Base-by-base conservation (phyloP, 1,140 invertebrate genomes). In the Drosophila parabipectinata region DNA sequence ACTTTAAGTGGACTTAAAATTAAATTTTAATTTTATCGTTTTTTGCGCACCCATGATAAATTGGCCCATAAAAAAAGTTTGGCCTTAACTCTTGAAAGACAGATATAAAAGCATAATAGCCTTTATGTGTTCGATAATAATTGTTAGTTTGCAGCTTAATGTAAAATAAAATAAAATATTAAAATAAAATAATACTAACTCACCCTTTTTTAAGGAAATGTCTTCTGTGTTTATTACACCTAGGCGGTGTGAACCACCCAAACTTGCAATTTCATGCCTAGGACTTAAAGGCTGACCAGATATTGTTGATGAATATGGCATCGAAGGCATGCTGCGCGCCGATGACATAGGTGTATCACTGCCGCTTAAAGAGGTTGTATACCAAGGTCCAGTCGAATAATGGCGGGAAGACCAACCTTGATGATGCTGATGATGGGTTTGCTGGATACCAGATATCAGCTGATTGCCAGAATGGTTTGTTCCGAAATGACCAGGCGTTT, bases 141-240 rank as follows among this genome's bases (percentile, higher is more conserved):
- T 21, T 21, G 21, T 21, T 21, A 21, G 21, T 21, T 21, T 1
- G 21, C 21, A 21, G 21, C 21, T 21, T 3, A 21, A 21, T 21
- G 21, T 3, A 21, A 21, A 21, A 18, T 18, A 18, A 18, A 18
- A 18, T 18, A 32, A 12, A 15, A 18, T 41, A 18, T 47, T 21
- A 10, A 10, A 47, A 24, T 10, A 47, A 10, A 12, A 15, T 39
- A 18, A 18, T 18, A 18, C 1, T 15, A 14, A 32, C 73, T 77
- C 15, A 91, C 91, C 91, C 63, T 92, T 92, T 60, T 92, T 91
- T 8, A 89, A 61, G 30, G 75, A 44, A 21, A 90, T 64, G 28
- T 92, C 87, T 1, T 90, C 90, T 10, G 74, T 32, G 6, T 48
- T 44, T 10, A 58, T 68, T 9, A 75, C 53, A 21, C 77, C 51